Conservation (phyloP, 2,113 vertebrate genomes). For the Lichenostomus cassidix region DNA sequence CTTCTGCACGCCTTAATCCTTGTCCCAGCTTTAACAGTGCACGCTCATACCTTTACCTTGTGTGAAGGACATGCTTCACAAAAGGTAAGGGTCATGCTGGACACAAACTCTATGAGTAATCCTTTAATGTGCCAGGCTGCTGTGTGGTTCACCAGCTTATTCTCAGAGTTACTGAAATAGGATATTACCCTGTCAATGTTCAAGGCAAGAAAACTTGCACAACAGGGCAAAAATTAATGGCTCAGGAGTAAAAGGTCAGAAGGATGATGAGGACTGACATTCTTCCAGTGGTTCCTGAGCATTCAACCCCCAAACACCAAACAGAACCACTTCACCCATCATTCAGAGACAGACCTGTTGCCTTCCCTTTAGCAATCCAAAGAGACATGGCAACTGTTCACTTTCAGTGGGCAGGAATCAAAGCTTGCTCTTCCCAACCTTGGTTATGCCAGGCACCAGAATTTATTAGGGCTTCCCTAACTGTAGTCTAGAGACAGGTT, state of each 20-base stretch:
- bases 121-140: neutral
- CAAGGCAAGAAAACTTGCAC: neutral
- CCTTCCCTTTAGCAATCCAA: neutral
- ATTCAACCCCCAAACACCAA: neutral
- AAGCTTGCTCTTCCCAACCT: neutral
- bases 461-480: neutral
- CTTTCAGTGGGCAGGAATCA: neutral
- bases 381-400: rapidly evolving
- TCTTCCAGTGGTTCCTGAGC: neutral
- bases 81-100: neutral
- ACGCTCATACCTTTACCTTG: neutral
- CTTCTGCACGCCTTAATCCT: neutral
- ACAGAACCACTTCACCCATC: neutral
- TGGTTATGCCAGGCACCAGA: neutral
- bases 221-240: neutral
- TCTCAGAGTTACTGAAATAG: neutral
- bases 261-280: neutral
- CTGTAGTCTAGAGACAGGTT: neutral
- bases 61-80: neutral
- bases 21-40: neutral
- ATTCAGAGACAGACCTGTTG: neutral
- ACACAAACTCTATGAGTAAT: neutral
- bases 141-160: neutral
- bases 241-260: neutral
- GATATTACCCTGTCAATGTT: neutral